Base-by-base conservation (phyloP, 2,113 vertebrate species). In the Gambusia affinis region DNA sequence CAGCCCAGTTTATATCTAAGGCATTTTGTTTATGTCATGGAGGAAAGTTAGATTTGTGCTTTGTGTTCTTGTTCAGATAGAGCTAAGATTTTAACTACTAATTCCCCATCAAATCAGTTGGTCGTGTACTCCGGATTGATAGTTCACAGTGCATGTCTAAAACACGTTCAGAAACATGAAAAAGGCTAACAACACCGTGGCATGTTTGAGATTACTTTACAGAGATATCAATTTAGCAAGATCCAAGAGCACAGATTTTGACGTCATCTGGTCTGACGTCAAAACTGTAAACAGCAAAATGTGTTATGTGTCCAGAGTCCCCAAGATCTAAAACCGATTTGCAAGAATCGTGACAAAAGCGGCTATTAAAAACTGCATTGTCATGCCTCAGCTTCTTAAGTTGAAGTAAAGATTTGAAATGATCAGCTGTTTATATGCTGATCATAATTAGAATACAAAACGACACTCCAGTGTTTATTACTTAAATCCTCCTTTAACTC, bases 231-330 rank as follows among this genome's bases (percentile, higher is more conserved):
- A 17, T 11, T 29, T 33, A 47, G 44, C 44, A 47, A 17, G 12
- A 24, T 17, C 19, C 19, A 60, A 44, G 7, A 33, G 24, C 29
- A 33, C 66, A 35, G 22, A 27, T 35, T 24, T 42, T 81, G 81
- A 88, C 84, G 51, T 79, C 79, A 79, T 28, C 67, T 63, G 75
- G 39, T 60, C 44, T 73, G 79, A 90, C 79, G 75, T 90, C 60
- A 17, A 76, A 3, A 71, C 67, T 70, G 12, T 17, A 60, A 17
- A 61, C 27, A 35, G 11, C 33, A n/a, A 60, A 5, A 28, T 60
- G 22, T 31, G 70, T 75, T 73, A 80, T 12, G 1, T 60, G 31
- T 14, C 1, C 30, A 47, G 39, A 6, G 27, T 28, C 12, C 63
- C 73, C n/a, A 29, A 17, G 1, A 11, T 57, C 24, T n/a, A 57